These are phyloP conservation scores for Platycheirus rosarum DNA, from an alignment of 2,888 invertebrate species.

Conservation along the genomic window DNA sequence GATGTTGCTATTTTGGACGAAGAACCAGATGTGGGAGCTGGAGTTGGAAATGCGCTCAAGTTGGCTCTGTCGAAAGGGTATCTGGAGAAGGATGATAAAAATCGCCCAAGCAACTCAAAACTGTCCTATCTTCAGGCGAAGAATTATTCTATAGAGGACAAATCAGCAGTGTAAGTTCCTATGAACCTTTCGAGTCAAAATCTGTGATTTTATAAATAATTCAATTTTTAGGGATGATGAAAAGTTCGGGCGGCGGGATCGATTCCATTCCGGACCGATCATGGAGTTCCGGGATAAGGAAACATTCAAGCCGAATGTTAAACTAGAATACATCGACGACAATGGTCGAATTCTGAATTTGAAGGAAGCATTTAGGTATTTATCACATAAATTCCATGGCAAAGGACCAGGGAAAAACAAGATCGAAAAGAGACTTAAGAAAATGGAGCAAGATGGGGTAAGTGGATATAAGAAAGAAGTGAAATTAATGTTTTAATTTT, in stretches of 20 bases:
- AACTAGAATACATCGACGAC: conserved; percentile 98
- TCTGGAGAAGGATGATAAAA: conserved; percentile 91
- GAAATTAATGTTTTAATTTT: too few relatives aligned
- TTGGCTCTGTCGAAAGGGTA: conserved; percentile 97
- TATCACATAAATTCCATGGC: conserved; percentile 99
- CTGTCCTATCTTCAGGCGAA: conserved; percentile 90
- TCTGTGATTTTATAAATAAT: too few relatives aligned
- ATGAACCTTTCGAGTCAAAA: too few relatives aligned
- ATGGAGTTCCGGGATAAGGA: conserved; percentile 96
- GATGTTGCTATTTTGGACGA: conserved; percentile 88
- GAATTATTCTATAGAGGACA: conserved; percentile 91
- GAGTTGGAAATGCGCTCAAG: conserved; percentile 94
- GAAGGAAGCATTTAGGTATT: conserved; percentile 98
- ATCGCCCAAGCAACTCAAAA: conserved; percentile 88
- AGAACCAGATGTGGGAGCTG: conserved; percentile 95
- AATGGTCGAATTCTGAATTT: conserved; percentile 95
- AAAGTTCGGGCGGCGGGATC: conserved; percentile 89
- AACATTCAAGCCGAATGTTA: conserved; percentile 95
- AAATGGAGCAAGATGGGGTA: conserved; percentile 95
- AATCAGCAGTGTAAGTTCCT: conserved; percentile 86
- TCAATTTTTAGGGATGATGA: conserved; percentile 90
- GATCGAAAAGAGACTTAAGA: conserved; percentile 97
- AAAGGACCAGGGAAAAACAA: conserved; percentile 99
- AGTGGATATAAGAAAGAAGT: conserved; percentile 78
- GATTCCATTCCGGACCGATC: conserved; percentile 90